Percentiles rank a stretch among this genome's conserved stretches.
Evolutionary conservation across 2,888 invertebrate genomes (phyloP).

Genomic region (Elysia crispata): DNA sequence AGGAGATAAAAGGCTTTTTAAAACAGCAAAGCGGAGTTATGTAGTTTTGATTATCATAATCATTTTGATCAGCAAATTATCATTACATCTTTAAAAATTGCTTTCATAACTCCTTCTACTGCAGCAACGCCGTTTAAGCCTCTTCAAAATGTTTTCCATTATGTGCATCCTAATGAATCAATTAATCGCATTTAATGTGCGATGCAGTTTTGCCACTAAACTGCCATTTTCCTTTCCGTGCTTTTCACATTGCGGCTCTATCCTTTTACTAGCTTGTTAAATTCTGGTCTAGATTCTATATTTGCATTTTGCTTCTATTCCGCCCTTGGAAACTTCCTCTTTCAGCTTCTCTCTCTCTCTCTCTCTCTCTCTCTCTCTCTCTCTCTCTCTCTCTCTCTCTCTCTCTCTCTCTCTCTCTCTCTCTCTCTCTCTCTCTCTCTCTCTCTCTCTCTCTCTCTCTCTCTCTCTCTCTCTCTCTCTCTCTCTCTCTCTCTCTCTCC

Average conservation of each 20-base stretch:
- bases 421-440: slow-evolving; percentile 29
- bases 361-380: background rate
- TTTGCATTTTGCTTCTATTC: background rate
- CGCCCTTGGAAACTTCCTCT: background rate
- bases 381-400: slow-evolving; percentile 19
- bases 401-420: slow-evolving; percentile 16
- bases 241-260: background rate
- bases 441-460: slow-evolving; percentile 32
- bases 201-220: background rate
- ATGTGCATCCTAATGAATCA: too few species aligned
- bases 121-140: too few species aligned
- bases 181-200: too few species aligned
- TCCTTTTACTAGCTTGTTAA: background rate
- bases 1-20: too few species aligned
- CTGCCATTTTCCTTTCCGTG: background rate
- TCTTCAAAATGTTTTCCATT: too few species aligned
- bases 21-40: too few species aligned
- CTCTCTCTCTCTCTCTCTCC: background rate
- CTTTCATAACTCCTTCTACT: too few species aligned
- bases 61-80: too few species aligned
- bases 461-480: slow-evolving; percentile 25
- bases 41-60: too few species aligned
- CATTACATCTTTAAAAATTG: too few species aligned
- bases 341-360: slow-evolving; percentile 1
- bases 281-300: background rate